Evolutionary conservation across 2,888 invertebrate species (phyloP).

Genomic region (Melieria crassipennis): DNA sequence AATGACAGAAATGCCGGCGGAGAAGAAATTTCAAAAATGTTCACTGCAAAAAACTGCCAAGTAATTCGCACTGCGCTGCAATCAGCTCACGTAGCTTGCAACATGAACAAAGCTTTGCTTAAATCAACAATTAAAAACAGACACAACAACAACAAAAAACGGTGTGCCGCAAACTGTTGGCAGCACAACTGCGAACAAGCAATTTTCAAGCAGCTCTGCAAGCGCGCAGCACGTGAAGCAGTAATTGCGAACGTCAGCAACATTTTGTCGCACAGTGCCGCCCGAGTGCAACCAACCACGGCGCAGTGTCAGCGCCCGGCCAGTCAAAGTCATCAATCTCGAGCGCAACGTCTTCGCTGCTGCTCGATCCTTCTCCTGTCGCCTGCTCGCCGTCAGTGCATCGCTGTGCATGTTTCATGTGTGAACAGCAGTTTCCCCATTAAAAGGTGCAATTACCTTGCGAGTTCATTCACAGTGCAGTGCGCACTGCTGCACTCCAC

Average conservation of each 20-base stretch:
- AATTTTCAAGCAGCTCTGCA: neutral
- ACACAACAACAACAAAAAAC: neutral
- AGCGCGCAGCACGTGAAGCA: too few species aligned
- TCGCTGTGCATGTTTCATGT: neutral
- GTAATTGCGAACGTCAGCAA: slow-evolving; percentile 10
- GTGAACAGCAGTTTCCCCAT: neutral
- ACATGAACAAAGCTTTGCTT: neutral
- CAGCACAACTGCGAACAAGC: neutral
- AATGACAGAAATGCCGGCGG: too few species aligned
- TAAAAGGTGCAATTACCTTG: slow-evolving; percentile 15
- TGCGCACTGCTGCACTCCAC: neutral
- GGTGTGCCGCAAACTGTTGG: neutral
- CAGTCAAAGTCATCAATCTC: too few species aligned
- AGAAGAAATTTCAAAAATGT: too few species aligned
- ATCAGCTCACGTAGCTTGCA: neutral
- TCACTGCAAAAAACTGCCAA: neutral
- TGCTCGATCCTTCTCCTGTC: too few species aligned
- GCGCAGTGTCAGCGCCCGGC: too few species aligned
- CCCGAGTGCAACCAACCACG: neutral
- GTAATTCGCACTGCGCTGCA: neutral
- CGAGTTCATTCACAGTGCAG: slow-evolving; percentile 14
- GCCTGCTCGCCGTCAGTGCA: too few species aligned
- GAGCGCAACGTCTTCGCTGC: too few species aligned
- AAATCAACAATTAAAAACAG: slow-evolving; percentile 3
- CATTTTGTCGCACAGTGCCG: neutral